Conservation (phyloP, 92 coral and sea anemone species). For the Pocillopora meandrina region DNA sequence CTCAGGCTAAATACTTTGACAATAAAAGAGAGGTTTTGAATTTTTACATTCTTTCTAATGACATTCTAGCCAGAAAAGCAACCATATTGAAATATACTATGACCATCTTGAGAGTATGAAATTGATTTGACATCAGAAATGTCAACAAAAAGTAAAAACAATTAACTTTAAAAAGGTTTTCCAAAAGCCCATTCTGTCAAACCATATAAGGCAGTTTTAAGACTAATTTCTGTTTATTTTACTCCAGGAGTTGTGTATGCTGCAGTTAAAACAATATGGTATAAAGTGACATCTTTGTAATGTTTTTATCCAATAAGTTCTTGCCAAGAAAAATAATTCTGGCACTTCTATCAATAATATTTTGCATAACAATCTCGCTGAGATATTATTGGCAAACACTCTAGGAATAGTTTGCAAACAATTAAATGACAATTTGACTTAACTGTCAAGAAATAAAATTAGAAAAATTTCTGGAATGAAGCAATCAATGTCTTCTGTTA, state of each 20-base stretch:
- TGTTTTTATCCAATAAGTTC: neutral
- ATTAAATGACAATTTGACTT: neutral
- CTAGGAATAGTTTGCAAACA: neutral
- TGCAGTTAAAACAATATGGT: neutral
- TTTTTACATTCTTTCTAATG: too few relatives aligned
- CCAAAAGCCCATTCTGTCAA: neutral
- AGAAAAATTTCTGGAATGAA: conserved; percentile 2
- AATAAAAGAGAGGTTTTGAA: too few relatives aligned
- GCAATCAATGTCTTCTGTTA: neutral
- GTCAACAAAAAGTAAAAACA: neutral
- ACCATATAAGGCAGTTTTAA: neutral
- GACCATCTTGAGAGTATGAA: neutral
- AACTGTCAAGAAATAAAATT: neutral
- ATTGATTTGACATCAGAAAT: neutral
- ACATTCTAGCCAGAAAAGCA: too few relatives aligned
- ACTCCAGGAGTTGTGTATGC: neutral
- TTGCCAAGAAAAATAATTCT: neutral
- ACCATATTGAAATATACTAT: neutral
- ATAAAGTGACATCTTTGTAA: neutral
- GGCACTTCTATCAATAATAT: neutral
- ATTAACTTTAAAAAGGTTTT: neutral
- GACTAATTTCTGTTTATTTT: neutral
- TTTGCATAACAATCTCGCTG: conserved; percentile 13
- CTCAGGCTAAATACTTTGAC: too few relatives aligned
- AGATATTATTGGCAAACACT: conserved; percentile 9